phyloP scores from a whole-genome alignment of 2,113 vertebrate genomes.

The Indri indri region DNA sequence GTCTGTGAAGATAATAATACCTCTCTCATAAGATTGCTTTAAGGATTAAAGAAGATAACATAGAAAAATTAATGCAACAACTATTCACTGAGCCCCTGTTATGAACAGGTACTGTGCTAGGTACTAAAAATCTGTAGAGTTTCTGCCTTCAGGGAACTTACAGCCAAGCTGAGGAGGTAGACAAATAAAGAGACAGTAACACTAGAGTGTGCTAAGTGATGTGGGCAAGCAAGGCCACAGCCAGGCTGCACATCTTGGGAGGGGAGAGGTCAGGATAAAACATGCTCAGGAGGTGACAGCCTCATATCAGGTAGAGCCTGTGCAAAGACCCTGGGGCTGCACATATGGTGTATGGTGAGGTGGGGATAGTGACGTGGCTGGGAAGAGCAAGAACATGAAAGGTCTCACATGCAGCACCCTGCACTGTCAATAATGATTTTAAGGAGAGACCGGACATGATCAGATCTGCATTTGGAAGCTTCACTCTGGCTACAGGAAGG shows the following conservation, averaged over 20 bases:
- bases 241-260: background rate
- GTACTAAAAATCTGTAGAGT: background rate
- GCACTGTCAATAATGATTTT: background rate
- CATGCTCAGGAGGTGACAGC: too few relatives aligned
- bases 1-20: background rate
- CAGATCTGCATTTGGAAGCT: background rate
- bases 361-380: background rate
- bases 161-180: background rate
- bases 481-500: background rate
- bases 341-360: fast-evolving
- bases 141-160: background rate
- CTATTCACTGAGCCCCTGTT: background rate
- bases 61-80: background rate
- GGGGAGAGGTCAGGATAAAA: background rate
- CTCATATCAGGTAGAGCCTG: background rate
- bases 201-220: background rate
- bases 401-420: background rate
- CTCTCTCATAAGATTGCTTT: background rate
- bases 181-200: background rate
- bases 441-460: background rate
- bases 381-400: background rate
- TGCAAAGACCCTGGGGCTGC: too few relatives aligned
- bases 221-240: background rate
- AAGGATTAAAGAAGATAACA: background rate
- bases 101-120: background rate